These are phyloP conservation scores for Vidua chalybeata DNA, from an alignment of 2,113 vertebrate genomes.

Conservation along the genomic window DNA sequence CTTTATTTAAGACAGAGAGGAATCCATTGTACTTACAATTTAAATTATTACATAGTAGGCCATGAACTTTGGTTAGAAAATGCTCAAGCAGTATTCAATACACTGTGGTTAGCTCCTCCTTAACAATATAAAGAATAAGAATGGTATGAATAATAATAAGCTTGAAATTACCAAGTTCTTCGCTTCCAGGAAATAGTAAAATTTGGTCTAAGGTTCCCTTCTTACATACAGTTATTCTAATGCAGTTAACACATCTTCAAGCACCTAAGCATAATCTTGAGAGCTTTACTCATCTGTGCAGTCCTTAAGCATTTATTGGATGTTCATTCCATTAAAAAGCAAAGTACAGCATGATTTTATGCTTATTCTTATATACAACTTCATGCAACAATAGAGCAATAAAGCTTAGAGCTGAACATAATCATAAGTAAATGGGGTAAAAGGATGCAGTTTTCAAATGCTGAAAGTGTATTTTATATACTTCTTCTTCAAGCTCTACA, in stretches of 20 bases:
- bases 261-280: not conserved
- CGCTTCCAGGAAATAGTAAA: not conserved
- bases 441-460: not conserved
- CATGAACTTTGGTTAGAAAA: not conserved
- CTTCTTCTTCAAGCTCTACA: not conserved
- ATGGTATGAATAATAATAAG: not conserved
- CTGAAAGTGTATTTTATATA: not conserved
- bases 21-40: not conserved
- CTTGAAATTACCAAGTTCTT: not conserved
- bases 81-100: not conserved
- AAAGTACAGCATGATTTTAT: not conserved
- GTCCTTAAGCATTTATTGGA: not conserved
- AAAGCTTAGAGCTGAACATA: not conserved
- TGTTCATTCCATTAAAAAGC: not conserved
- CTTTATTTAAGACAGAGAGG: not conserved
- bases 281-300: not conserved
- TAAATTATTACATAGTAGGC: not conserved
- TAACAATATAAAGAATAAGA: not conserved
- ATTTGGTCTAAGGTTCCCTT: not conserved
- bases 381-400: not conserved
- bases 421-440: not conserved
- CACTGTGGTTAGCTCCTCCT: not conserved
- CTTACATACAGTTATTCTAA: not conserved
- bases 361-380: not conserved
- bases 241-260: not conserved